A percentile compares a stretch with the other conserved stretches of the same genome.
These are phyloP conservation scores for Synergus japonicus DNA, from an alignment of 2,888 invertebrate species.

Conservation along the genomic window DNA sequence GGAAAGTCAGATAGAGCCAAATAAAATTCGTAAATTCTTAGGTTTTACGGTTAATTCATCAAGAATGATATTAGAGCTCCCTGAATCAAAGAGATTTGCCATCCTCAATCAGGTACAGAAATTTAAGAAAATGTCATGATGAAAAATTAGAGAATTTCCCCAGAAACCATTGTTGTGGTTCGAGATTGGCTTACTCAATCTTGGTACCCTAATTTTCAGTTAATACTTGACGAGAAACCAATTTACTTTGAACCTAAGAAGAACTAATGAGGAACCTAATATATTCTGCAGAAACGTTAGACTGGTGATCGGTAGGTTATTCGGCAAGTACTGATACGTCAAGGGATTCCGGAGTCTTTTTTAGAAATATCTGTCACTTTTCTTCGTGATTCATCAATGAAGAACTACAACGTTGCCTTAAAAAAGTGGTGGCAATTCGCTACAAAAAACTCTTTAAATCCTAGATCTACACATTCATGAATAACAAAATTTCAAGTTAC, in stretches of 20 bases:
- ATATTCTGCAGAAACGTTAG: not conserved
- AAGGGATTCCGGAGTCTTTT: too few species aligned
- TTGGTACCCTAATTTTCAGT: conserved; percentile 7
- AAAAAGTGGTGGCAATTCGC: conserved; percentile 35
- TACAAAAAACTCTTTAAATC: not conserved
- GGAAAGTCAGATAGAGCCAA: too few species aligned
- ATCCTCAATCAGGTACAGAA: too few species aligned
- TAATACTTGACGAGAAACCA: not conserved
- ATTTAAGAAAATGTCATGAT: too few species aligned
- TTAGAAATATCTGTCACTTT: too few species aligned
- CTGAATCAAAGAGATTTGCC: too few species aligned
- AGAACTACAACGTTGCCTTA: not conserved
- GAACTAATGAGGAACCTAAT: not conserved
- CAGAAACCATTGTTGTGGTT: conserved; percentile 19
- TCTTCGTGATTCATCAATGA: conserved; percentile 1
- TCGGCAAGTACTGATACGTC: conserved; percentile 9
- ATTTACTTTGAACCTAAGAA: not conserved
- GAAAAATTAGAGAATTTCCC: too few species aligned
- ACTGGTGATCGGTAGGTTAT: conserved; percentile 36
- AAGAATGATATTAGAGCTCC: too few species aligned
- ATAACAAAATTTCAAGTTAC: not conserved
- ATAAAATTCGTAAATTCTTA: too few species aligned
- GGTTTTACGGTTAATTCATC: too few species aligned
- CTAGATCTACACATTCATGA: not conserved
- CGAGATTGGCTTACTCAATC: conserved; percentile 11